A percentile compares a stretch with the other conserved stretches of the same genome.
Conservation (phyloP, 2,888 invertebrate genomes). For the Zaprionus obscuricornis region DNA sequence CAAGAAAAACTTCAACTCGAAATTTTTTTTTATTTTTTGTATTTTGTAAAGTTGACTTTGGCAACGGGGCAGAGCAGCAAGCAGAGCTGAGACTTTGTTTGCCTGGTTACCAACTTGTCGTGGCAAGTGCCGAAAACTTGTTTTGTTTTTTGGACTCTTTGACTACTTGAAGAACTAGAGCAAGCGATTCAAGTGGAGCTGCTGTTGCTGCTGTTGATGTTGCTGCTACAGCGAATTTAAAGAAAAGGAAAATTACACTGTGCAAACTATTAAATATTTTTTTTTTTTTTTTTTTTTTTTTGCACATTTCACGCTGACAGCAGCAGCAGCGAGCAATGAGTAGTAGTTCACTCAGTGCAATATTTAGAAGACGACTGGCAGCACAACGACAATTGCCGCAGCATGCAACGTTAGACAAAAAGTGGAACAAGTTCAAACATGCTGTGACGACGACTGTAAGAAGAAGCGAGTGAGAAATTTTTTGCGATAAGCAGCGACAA, state of each 20-base stretch:
- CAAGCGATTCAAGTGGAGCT: conserved; percentile 41
- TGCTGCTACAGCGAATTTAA: conserved; percentile 17
- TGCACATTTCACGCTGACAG: neutral
- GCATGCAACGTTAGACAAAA: conserved; percentile 20
- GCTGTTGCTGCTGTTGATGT: neutral
- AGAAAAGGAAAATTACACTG: conserved; percentile 42
- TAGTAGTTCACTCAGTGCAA: conserved; percentile 24
- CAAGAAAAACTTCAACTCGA: conserved; percentile 18
- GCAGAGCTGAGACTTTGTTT: conserved; percentile 1
- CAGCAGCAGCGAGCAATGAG: conserved; percentile 18
- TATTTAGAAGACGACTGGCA: conserved; percentile 1
- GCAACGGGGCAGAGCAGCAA: too few species aligned
- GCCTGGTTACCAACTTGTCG: conserved; percentile 23
- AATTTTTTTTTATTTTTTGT: too few species aligned
- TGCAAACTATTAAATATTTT: neutral
- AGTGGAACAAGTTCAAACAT: conserved; percentile 28
- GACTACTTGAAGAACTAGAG: conserved; percentile 68
- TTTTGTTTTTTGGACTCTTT: conserved; percentile 64
- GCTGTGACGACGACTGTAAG: too few species aligned
- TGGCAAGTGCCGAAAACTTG: conserved; percentile 67
- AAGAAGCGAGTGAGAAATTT: too few species aligned
- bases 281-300: neutral
- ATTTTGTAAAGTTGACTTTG: too few species aligned
- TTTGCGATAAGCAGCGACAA: too few species aligned
- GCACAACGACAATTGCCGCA: conserved; percentile 3